Base-by-base conservation (phyloP, 2,888 invertebrate genomes). In the Calameuta idolon region DNA sequence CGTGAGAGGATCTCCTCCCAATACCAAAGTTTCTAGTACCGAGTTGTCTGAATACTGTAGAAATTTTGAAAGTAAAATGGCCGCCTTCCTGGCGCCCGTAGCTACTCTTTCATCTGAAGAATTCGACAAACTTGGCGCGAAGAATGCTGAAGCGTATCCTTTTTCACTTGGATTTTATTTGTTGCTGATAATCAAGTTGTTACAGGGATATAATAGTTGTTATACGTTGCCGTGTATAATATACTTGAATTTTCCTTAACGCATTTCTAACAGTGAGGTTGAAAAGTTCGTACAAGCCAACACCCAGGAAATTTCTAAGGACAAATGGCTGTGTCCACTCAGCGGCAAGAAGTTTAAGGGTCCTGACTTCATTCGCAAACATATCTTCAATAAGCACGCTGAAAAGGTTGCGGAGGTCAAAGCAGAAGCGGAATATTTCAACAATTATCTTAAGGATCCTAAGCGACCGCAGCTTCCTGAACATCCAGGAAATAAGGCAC, bases 301-400 rank as follows among this genome's bases (percentile, higher is more conserved):
- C 91, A 98, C 98, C 0, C 97, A 99, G 89, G 99, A 99, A 92
- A 90, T 99, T 83, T 97, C 97, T 0, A 98, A 98, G 90, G 99
- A 99, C 91, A 99, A 99, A 88, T 99, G 99, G 99, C 92, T 99
- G 83, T 99, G 99, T 92, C 99, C 99, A 0, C 92, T 99, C 12
- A 99, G 98, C 77, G 99, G 99, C 1, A 99, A 99, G 92, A 99
- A 99, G 91, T 99, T 99, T 92, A 99, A 99, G 91, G 96, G 99
- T 0, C 99, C 99, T 0, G 99, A 99, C 91, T 99, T 99, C 92
- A 98, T 99, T 40, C 95, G 98, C 80, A 99, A 99, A 91, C 99
- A 99, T 91, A 98, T 99, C 83, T 97, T 98, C 90, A 99, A 99
- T 91, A 99, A 99, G 90, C 99, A 99, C 89, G 96, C 92, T 0